Percentiles rank a stretch among this genome's conserved stretches.
Evolutionary conservation across 1,140 invertebrate genomes (phyloP).

Genomic region (Leptinotarsa lineolata): DNA sequence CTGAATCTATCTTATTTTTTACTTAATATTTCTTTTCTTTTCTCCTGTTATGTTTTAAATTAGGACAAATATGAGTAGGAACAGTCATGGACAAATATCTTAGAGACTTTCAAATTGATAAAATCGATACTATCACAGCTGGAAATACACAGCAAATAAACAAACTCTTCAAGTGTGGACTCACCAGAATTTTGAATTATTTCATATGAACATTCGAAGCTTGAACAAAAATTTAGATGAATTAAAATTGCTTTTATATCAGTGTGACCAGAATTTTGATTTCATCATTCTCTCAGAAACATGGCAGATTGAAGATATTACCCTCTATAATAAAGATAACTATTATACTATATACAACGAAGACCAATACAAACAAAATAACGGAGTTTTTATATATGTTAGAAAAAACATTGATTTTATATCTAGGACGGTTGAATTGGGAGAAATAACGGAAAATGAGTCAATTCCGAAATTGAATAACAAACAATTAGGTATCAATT

Average conservation of each 20-base stretch:
- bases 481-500: no score
- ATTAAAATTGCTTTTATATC: no score
- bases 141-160: conserved; percentile 9
- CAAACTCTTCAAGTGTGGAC: conserved; percentile 8
- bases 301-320: conserved; percentile 11
- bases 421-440: conserved; percentile 9
- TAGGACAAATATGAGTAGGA: no score
- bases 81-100: conserved; percentile 8
- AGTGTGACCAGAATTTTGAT: conserved; percentile 14
- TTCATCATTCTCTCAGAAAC: conserved; percentile 14
- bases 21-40: no score
- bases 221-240: no score
- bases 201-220: no score
- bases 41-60: no score
- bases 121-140: conserved; percentile 13
- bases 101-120: conserved; percentile 12
- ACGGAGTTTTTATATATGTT: conserved; percentile 17
- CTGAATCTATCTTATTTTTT: no score
- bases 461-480: no score
- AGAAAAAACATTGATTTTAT: conserved; percentile 15
- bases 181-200: conserved; percentile 4
- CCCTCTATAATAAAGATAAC: conserved; percentile 5
- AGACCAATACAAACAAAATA: conserved; percentile 9
- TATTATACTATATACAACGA: conserved; percentile 17
- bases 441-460: conserved; percentile 15